Evolutionary conservation across 2,797 vertebrate genomes (phyloP).

Genomic region (Sebastes dallii): DNA sequence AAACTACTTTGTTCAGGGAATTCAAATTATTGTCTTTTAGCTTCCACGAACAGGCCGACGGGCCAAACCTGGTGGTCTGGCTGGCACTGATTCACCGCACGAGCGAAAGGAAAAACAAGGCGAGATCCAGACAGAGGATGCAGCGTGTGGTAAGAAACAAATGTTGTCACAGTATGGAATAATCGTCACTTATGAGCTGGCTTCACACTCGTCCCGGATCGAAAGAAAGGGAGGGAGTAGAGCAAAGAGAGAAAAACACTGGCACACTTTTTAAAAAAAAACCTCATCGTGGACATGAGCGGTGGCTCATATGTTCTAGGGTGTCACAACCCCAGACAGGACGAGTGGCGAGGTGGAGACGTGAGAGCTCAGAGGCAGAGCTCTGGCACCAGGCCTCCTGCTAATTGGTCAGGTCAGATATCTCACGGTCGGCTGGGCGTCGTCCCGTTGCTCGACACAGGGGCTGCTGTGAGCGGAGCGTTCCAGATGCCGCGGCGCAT

Average conservation of each 20-base stretch:
- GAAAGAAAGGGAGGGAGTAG: conserved; percentile 3
- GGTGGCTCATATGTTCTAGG: conserved; percentile 17
- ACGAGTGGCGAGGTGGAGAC: conserved; percentile 33
- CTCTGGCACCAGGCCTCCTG: conserved; percentile 79
- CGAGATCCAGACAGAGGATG: not conserved
- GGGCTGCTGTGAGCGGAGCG: conserved; percentile 67
- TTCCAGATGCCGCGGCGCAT: conserved; percentile 82
- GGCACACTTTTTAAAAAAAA: conserved; percentile 27
- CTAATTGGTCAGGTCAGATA: conserved; percentile 89
- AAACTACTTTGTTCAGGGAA: not conserved
- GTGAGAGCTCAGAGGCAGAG: conserved; percentile 50
- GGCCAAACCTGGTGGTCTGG: not conserved
- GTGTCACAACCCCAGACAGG: conserved; percentile 46
- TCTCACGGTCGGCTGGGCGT: conserved; percentile 79
- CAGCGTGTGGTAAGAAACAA: conserved; percentile 43
- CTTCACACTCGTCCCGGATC: conserved; percentile 26
- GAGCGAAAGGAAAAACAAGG: conserved; percentile 7
- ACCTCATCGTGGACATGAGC: conserved; percentile 27
- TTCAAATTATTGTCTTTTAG: not conserved
- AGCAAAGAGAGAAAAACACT: conserved; percentile 15
- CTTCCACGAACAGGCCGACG: not conserved
- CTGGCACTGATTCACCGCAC: not conserved
- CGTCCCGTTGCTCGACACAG: conserved; percentile 69
- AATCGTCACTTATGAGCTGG: conserved; percentile 16
- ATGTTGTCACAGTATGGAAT: conserved; percentile 52